phyloP scores from a whole-genome alignment of 35 echinoderm and acorn worm genomes.

The Heliocidaris erythrogramma region DNA sequence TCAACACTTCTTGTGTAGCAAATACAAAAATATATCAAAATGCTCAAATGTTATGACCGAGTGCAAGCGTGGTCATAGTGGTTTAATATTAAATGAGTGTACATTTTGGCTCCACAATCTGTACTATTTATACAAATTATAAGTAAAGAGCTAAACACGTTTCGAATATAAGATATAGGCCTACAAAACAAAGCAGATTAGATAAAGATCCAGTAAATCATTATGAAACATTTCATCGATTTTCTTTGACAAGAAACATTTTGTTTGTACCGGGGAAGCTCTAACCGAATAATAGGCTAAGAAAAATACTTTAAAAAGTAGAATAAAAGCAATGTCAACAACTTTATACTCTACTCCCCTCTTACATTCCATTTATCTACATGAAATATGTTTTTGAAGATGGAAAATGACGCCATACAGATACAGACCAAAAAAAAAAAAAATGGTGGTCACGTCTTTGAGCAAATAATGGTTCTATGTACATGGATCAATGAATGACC shows the following conservation, averaged over 20 bases:
- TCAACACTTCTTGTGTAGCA: too few species aligned
- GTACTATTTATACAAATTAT: too few species aligned
- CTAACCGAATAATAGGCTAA: neutral
- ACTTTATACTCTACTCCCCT: neutral
- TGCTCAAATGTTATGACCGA: too few species aligned
- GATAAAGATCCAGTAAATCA: too few species aligned
- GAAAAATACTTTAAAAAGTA: neutral
- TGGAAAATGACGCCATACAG: neutral
- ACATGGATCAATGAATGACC: constrained; percentile 16
- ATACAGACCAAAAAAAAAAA: neutral
- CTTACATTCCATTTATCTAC: neutral
- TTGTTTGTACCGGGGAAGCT: neutral
- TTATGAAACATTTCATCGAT: too few species aligned
- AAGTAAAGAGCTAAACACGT: too few species aligned
- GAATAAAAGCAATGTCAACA: neutral
- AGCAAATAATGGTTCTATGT: constrained; percentile 18
- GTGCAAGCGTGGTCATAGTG: too few species aligned
- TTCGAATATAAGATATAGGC: too few species aligned
- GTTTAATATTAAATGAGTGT: too few species aligned
- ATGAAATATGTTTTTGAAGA: neutral
- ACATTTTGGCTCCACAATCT: too few species aligned
- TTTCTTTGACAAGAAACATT: neutral
- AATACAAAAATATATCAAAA: too few species aligned
- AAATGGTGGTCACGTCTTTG: neutral
- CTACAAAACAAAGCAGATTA: too few species aligned